Evolutionary conservation across 2,888 invertebrate genomes (phyloP), one percentile per base, ranked within the genome.

Genomic region (Proisotoma minuta): DNA sequence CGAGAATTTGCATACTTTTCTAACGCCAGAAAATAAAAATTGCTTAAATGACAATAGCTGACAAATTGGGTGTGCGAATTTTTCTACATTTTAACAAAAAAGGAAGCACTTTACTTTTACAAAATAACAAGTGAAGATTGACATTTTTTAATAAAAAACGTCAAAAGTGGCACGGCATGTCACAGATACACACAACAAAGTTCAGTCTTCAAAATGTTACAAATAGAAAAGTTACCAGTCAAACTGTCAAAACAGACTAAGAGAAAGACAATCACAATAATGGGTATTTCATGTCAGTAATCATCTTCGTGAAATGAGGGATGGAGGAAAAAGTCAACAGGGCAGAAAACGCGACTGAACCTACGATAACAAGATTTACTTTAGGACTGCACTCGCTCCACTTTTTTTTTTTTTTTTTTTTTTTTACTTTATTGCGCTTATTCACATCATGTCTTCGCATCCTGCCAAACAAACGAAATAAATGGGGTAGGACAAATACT

Each of bases 311-410:
- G n/a, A n/a, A n/a, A 43, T 43, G 43, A 43, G 43, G 43, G 43
- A 43, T 24, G 26, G 23, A 50, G 50, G 12, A 8, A 34, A 51
- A n/a, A 51, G 51, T 51, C 51, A 51, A 24, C 51, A 51, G 51
- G 51, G 51, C 51, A 26, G 51, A 24, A 51, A 51, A 27, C 47
- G 23, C 4, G 23, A 22, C 8, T 49, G 28, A 27, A 51, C 51
- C 51, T 51, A 51, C 26, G 51, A 51, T 51, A 51, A 51, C 51
- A 26, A 27, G 28, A 51, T 51, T 51, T 51, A 27, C 27, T 51
- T 51, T 51, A 26, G 10, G 51, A n/a, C 51, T 43, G 5, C 4
- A 4, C 5, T 43, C 20, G 10, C 18, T 12, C 43, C 20, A 12
- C 5, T n/a, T 43, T 43, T 12, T 43, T 43, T n/a, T 4, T 12